Evolutionary conservation across 2,113 vertebrate species (phyloP).

Genomic region (Acrocephalus kingi): DNA sequence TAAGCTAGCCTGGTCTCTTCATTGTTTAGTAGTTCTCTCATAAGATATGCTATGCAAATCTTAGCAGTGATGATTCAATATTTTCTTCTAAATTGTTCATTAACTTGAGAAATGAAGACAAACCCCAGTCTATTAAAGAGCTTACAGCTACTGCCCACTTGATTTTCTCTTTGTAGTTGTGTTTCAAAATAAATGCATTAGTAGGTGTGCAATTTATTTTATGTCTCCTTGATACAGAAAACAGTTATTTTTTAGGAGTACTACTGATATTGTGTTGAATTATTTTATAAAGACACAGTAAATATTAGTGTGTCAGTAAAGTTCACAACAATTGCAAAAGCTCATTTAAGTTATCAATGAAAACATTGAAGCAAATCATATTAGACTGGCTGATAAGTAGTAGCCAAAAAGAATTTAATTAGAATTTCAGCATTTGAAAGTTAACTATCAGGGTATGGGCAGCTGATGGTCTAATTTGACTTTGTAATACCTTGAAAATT

Average conservation of each 20-base stretch:
- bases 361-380: constrained; percentile 13
- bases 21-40: background rate
- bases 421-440: background rate
- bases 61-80: background rate
- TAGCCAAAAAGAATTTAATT: constrained; percentile 17
- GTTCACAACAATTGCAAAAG: background rate
- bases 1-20: background rate
- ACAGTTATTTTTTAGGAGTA: background rate
- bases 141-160: background rate
- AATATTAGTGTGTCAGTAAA: background rate
- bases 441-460: background rate
- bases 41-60: background rate
- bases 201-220: background rate
- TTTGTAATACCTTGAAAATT: constrained; percentile 8
- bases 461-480: background rate
- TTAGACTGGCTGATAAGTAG: constrained; percentile 13
- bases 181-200: background rate
- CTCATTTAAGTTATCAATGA: background rate
- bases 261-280: background rate
- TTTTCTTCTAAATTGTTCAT: background rate
- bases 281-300: background rate
- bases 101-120: background rate
- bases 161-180: background rate
- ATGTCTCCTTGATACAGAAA: background rate
- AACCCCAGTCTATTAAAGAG: background rate